A percentile compares a stretch with the other conserved stretches of the same genome.
Evolutionary conservation across 92 coral and sea anemone genomes (phyloP).

Genomic region (Micromussa lordhowensis): DNA sequence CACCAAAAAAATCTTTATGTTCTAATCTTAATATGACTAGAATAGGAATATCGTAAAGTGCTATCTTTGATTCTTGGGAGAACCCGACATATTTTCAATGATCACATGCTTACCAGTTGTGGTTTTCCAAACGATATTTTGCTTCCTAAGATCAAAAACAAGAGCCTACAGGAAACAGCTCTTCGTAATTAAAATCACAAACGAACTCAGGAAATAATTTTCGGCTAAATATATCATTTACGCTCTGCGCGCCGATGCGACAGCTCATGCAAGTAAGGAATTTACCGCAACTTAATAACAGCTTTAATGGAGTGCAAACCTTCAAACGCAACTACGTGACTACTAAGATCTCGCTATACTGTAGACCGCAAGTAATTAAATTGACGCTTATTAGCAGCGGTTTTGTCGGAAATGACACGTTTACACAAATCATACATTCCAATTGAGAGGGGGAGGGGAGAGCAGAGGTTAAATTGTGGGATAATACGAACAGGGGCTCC

Average conservation of each 20-base stretch:
- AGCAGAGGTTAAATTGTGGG: background rate
- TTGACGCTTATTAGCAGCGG: constrained; percentile 23
- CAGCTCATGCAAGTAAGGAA: constrained; percentile 37
- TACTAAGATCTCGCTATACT: background rate
- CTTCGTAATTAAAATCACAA: constrained; percentile 36
- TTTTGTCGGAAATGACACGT: constrained; percentile 41
- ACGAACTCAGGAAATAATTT: constrained; percentile 41
- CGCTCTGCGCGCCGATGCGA: constrained; percentile 13
- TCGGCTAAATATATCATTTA: constrained; percentile 15
- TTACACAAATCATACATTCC: constrained; percentile 17
- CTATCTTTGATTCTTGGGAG: background rate
- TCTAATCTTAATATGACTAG: background rate
- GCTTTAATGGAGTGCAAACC: background rate
- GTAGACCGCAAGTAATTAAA: constrained; percentile 26
- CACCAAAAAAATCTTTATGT: background rate
- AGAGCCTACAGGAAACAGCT: constrained; percentile 44
- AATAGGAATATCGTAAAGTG: background rate
- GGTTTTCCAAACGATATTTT: constrained; percentile 1
- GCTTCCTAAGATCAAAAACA: constrained; percentile 25
- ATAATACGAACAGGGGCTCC: background rate
- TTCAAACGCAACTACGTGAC: constrained; percentile 10
- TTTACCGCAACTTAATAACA: constrained; percentile 44
- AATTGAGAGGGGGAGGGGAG: background rate
- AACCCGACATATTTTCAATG: background rate
- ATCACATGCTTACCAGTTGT: constrained; percentile 1